phyloP scores from a whole-genome alignment of 2,113 vertebrate species.

The Pimephales promelas region DNA sequence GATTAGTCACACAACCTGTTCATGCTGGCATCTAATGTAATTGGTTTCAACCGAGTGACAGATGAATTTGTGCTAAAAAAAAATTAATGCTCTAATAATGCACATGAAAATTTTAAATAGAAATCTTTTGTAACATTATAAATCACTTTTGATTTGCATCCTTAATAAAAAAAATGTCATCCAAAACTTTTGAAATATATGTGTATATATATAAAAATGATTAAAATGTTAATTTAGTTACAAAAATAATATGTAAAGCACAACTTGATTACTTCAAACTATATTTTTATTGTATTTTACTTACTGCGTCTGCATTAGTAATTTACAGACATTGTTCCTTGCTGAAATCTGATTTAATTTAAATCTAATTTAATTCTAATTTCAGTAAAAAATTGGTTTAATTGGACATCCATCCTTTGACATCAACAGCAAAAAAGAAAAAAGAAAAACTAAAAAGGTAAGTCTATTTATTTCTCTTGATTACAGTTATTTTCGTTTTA shows the following conservation, averaged over 20 bases:
- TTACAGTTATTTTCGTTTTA: neutral
- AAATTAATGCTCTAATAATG: neutral
- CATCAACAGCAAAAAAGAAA: neutral
- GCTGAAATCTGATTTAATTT: no score
- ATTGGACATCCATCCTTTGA: neutral
- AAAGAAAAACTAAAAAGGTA: neutral
- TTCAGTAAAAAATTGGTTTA: no score
- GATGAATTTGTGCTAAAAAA: constrained; percentile 11
- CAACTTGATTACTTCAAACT: neutral
- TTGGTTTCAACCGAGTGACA: neutral
- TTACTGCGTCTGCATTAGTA: neutral
- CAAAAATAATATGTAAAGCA: neutral
- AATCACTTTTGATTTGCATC: no score
- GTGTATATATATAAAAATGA: neutral
- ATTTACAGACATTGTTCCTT: neutral
- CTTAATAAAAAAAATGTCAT: no score
- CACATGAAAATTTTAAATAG: no score
- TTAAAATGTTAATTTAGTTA: neutral
- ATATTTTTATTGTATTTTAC: neutral
- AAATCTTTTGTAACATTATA: no score
- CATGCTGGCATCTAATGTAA: neutral
- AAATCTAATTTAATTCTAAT: no score
- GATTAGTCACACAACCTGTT: neutral
- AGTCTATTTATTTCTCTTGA: neutral
- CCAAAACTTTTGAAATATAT: neutral